These are phyloP conservation scores for Triplophysa tibetana DNA, from an alignment of 2,113 vertebrate genomes.

Conservation along the genomic window DNA sequence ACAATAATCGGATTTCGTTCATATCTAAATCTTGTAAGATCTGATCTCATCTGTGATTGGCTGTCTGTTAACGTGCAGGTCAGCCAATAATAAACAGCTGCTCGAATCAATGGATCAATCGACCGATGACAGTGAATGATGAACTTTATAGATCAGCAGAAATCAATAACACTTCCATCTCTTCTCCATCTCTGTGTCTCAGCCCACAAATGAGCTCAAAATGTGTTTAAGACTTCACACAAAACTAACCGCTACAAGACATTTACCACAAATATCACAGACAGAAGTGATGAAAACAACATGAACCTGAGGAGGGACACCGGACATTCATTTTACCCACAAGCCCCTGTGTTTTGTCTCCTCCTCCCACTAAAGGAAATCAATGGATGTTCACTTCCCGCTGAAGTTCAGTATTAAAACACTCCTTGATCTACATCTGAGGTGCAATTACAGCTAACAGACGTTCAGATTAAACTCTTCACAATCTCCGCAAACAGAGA, in stretches of 20 bases:
- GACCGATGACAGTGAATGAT: slow-evolving; percentile 68
- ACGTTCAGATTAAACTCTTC: too few relatives aligned
- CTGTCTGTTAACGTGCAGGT: slow-evolving; percentile 28
- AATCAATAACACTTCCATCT: slow-evolving; percentile 60
- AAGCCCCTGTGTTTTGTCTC: slow-evolving; percentile 42
- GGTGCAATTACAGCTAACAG: background rate
- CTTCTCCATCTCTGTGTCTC: slow-evolving; percentile 6
- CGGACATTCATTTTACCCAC: slow-evolving; percentile 61
- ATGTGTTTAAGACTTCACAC: background rate
- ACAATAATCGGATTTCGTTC: too few relatives aligned
- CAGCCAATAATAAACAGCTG: slow-evolving; percentile 60
- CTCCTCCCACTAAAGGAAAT: slow-evolving; percentile 72
- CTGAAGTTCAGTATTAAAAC: slow-evolving; percentile 57
- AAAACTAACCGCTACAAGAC: background rate
- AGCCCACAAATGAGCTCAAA: background rate
- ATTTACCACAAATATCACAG: too few relatives aligned
- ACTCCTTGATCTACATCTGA: slow-evolving; percentile 54
- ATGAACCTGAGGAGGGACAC: background rate
- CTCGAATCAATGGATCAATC: slow-evolving; percentile 71
- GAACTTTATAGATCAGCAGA: slow-evolving; percentile 58
- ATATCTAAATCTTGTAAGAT: background rate
- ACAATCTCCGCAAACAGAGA: too few relatives aligned
- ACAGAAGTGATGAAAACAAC: too few relatives aligned
- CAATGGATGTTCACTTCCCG: slow-evolving; percentile 63
- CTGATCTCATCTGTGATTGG: slow-evolving; percentile 60